phyloP scores from a whole-genome alignment of 2,797 vertebrate species.

The Enoplosus armatus region DNA sequence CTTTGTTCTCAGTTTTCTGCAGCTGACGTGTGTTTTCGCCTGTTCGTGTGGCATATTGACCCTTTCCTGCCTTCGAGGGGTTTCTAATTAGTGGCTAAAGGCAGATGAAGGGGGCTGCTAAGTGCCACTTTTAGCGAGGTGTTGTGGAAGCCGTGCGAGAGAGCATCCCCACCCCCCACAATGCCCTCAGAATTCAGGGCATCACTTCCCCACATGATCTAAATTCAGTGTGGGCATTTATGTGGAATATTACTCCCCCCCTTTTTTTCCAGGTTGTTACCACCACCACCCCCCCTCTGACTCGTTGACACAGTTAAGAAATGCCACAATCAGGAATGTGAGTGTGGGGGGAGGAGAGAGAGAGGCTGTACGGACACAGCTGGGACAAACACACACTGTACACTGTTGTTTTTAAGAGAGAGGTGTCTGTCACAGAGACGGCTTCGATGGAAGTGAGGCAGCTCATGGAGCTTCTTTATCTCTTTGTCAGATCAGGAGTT shows the following conservation, averaged over 20 bases:
- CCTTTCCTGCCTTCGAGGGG: constrained; percentile 28
- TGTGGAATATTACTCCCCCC: constrained; percentile 27
- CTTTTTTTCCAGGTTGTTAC: constrained; percentile 24
- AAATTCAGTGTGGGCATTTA: constrained; percentile 30
- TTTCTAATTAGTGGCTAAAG: constrained; percentile 67
- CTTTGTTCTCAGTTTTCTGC: not conserved
- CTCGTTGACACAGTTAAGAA: constrained; percentile 66
- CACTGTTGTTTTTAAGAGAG: constrained; percentile 25
- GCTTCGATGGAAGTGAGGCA: not conserved
- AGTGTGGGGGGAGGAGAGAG: constrained; percentile 18
- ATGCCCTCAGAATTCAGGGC: constrained; percentile 42
- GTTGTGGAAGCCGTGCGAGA: constrained; percentile 34
- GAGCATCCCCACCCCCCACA: not conserved
- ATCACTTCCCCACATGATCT: constrained; percentile 28
- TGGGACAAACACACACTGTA: constrained; percentile 66
- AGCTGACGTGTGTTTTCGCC: not conserved
- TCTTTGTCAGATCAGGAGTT: not conserved
- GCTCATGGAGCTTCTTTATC: no score
- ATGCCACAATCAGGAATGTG: constrained; percentile 64
- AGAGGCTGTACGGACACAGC: constrained; percentile 62
- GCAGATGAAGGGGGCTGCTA: constrained; percentile 52
- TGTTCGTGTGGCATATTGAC: constrained; percentile 26
- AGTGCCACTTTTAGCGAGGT: constrained; percentile 57
- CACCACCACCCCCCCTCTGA: not conserved
- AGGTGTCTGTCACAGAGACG: not conserved